A percentile compares a stretch with the other conserved stretches of the same genome.
Evolutionary conservation across 35 echinoderm and acorn worm genomes (phyloP).

Genomic region (Chiridota heheva): DNA sequence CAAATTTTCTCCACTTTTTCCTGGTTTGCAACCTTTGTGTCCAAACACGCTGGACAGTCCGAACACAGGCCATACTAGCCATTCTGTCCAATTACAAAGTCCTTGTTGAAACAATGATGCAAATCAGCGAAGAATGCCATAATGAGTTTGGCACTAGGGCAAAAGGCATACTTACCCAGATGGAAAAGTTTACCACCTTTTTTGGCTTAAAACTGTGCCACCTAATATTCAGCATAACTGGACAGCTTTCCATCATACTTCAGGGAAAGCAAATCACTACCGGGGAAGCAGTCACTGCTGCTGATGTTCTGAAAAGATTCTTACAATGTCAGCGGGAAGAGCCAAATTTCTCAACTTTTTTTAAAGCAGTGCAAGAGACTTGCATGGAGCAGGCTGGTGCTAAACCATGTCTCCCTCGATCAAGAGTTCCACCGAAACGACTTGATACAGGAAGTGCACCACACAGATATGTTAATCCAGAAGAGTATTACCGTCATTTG

Average conservation of each 20-base stretch:
- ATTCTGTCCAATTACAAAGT: conserved; percentile 39
- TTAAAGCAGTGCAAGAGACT: not conserved
- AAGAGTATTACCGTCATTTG: conserved; percentile 14
- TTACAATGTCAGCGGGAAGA: not conserved
- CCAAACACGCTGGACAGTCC: conserved; percentile 57
- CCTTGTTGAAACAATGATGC: conserved; percentile 10
- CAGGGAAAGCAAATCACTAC: conserved; percentile 1
- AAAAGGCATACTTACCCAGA: not conserved
- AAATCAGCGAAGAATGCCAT: conserved; percentile 20
- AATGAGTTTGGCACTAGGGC: conserved; percentile 1
- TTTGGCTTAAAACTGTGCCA: conserved; percentile 18
- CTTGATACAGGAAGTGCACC: conserved; percentile 10
- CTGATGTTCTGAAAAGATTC: not conserved
- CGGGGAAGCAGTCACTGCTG: conserved; percentile 3
- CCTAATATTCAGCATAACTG: conserved; percentile 14
- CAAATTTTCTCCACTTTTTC: not conserved
- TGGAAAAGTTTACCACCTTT: conserved; percentile 8
- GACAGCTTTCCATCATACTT: not conserved
- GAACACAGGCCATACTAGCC: conserved; percentile 24
- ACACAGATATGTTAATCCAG: not conserved
- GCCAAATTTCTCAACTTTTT: conserved; percentile 4
- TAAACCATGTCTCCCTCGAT: not conserved
- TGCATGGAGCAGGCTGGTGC: not conserved
- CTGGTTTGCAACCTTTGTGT: conserved; percentile 16
- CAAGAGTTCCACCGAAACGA: not conserved